Base-by-base conservation (phyloP, 2,113 vertebrate genomes). In the Amazona vittata region DNA sequence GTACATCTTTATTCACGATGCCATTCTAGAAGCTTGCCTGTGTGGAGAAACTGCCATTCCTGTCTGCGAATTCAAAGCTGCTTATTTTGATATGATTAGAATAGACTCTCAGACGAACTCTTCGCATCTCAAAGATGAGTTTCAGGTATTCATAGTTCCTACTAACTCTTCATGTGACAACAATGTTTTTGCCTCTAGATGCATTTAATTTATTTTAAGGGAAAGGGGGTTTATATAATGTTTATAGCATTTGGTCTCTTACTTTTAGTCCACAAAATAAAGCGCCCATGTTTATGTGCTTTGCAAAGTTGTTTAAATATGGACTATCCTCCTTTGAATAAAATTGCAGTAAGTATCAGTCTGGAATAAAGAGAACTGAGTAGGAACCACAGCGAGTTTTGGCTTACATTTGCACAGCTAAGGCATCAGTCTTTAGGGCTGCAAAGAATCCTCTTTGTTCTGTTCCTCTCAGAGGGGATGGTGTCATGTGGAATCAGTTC, bases 61-160 rank as follows among this genome's bases (percentile, higher is more conserved):
- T 28, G 99, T 99, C 78, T 99, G 99, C 5, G 99, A 99, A 98
- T 99, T 99, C 97, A 99, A 99, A 98, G 99, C 99, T 76, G 99
- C 99, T 50, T 99, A 99, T 98, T 99, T 99, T 93, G 99, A 99
- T 98, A 99, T 99, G 98, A 99, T 99, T 97, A 98, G 99, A 98
- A 99, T 99, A 98, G 99, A 99, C 97, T 99, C 99, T 52, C 99
- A 99, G 98, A 99, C 99, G 94, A 99, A 99, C 98, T 99, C 99
- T 35, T 99, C 99, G 0, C 99, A 99, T 97, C 99, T 99, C 95
- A 99, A 99, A 98, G 99, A 99, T 74, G 99, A 99, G 98, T 99
- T 99, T 97, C 99, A 99, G 99, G 99, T 99, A 98, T 95, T 96
- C 81, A 60, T 79, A 92, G 47, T 87, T 97, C 84, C 77, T 77